Base-by-base conservation (phyloP, 2,888 invertebrate genomes). In the Phortica okadai region DNA sequence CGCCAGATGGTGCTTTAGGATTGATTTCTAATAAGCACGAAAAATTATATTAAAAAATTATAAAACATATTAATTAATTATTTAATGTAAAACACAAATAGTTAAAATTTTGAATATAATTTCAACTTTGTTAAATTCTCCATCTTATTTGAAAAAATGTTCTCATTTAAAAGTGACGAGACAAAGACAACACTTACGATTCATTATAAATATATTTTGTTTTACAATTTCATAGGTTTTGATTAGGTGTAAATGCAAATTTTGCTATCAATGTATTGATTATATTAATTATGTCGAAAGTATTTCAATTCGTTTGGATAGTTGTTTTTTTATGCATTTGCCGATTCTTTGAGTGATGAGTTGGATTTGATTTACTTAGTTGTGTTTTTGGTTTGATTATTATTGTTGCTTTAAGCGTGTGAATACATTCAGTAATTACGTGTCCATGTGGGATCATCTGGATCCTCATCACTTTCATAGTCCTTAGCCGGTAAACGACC, bases 401-500 rank as follows among this genome's bases (percentile, higher is more conserved):
- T 69, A 41, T 62, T 75, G 75, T 70, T 58, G 66, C 8, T 75
- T 75, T 62, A 59, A 66, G 64, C 67, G 80, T 80, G 81, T 82
- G 81, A 77, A 83, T 81, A 82, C 82, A 82, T 84, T 89, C 84
- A 89, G 85, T 89, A 90, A 90, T 91, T 92, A 92, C 92, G 91
- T 92, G 91, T 92, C 92, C 92, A 92, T 80, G 90, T 83, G 74
- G 88, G 90, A 82, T 91, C 90, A 80, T 91, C 88, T 10, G 90
- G 88, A 85, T 92, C 89, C 80, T 92, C 90, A 80, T 91, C 89
- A 78, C 90, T 92, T 76, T 94, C 94, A 90, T 93, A 91, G 85
- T 92, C 92, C 88, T 88, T 93, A 80, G 93, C 93, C 11, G 94
- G 94, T 74, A 95, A 90, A 81, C 94, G 94, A 73, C 95, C 95